Percentiles rank a stretch among this genome's conserved stretches.
Conservation (phyloP, 2,797 vertebrate genomes). For the Dendrocincla tyrannina region DNA sequence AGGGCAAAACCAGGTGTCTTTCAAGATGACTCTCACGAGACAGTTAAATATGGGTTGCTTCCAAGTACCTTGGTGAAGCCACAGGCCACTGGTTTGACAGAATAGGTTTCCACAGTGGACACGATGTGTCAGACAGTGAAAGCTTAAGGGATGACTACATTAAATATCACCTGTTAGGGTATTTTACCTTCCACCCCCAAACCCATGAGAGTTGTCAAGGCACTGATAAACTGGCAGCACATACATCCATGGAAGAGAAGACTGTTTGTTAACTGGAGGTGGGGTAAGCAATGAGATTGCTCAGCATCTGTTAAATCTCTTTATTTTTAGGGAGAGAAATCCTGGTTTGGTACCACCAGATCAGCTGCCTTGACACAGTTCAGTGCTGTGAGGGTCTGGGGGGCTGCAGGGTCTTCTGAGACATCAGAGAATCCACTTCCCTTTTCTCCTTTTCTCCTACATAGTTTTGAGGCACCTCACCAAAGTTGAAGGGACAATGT, state of each 20-base stretch:
- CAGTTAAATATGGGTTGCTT: background rate
- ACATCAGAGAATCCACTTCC: background rate
- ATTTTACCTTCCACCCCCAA: background rate
- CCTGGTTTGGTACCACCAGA: background rate
- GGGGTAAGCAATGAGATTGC: background rate
- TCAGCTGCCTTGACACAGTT: background rate
- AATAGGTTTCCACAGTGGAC: background rate
- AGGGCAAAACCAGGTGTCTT: background rate
- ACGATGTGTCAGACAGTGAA: background rate
- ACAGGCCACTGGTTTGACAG: background rate
- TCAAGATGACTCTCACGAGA: background rate
- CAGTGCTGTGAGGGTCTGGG: background rate
- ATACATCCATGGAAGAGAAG: rapidly evolving
- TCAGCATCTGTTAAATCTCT: background rate
- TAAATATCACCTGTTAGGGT: background rate
- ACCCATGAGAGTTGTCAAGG: background rate
- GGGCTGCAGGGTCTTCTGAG: background rate
- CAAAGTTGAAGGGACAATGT: background rate
- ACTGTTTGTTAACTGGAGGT: background rate
- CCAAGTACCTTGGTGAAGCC: background rate
- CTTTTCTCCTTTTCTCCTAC: background rate
- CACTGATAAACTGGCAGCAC: background rate
- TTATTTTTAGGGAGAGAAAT: background rate
- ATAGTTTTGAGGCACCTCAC: background rate
- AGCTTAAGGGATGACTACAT: background rate